Evolutionary conservation across 2,888 invertebrate species (phyloP).

Genomic region (Leptopilina drosophilae): DNA sequence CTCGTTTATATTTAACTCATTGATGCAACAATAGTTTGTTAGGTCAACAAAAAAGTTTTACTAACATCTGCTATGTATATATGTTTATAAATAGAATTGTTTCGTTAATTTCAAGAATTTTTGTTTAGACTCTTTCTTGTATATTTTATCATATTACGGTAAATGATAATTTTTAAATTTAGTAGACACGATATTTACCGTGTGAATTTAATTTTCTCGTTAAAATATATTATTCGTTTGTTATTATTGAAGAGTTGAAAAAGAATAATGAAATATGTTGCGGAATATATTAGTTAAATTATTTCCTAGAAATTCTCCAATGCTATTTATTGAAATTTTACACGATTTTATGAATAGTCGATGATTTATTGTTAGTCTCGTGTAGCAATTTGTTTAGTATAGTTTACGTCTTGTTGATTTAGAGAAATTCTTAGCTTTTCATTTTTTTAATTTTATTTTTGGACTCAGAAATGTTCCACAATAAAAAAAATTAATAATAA

Average conservation of each 20-base stretch:
- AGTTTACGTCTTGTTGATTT: background rate
- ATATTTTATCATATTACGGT: background rate
- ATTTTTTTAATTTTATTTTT: background rate
- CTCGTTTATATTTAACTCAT: constrained; percentile 6
- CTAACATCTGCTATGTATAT: too few species aligned
- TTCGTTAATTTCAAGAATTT: background rate
- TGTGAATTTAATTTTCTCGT: constrained; percentile 24
- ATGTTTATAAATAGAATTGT: background rate
- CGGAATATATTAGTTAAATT: background rate
- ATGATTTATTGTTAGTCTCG: constrained; percentile 3
- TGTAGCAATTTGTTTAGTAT: background rate
- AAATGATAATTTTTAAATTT: constrained; percentile 26
- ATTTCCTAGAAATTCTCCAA: background rate
- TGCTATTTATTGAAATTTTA: constrained; percentile 3
- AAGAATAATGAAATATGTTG: background rate
- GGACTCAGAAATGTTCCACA: too few species aligned
- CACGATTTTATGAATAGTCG: background rate
- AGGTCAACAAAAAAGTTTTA: background rate
- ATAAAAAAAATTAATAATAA: too few species aligned
- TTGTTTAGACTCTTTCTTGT: background rate
- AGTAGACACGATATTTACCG: constrained; percentile 31
- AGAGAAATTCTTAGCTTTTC: background rate
- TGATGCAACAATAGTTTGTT: background rate
- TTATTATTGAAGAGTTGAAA: background rate
- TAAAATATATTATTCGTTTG: background rate